Evolutionary conservation across 2,113 vertebrate species (phyloP).

Genomic region (Physeter macrocephalus): DNA sequence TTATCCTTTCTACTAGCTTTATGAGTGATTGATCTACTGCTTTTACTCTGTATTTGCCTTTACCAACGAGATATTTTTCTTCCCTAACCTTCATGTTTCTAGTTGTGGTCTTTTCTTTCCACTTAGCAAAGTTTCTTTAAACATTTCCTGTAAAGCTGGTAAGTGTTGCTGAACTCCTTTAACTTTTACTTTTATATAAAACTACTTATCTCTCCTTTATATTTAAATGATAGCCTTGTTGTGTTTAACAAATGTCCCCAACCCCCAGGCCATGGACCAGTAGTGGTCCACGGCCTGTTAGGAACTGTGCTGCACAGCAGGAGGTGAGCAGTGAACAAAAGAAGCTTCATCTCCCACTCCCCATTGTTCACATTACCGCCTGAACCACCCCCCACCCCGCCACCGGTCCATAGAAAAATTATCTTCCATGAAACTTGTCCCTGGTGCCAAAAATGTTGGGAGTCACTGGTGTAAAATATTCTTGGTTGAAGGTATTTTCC

Average conservation of each 20-base stretch:
- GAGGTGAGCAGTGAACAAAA: too few species aligned
- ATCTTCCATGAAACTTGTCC: too few species aligned
- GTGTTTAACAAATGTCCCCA: too few species aligned
- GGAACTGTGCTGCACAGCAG: too few species aligned
- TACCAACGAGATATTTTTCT: background rate
- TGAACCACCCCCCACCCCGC: too few species aligned
- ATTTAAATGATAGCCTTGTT: background rate
- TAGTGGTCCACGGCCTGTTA: too few species aligned
- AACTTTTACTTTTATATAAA: background rate
- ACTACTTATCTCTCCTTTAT: background rate
- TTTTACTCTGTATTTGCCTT: background rate
- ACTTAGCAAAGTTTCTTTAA: background rate
- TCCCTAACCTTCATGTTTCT: background rate
- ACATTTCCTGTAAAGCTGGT: background rate
- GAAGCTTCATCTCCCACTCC: too few species aligned
- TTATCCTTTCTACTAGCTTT: background rate
- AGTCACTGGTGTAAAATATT: background rate
- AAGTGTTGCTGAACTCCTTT: background rate
- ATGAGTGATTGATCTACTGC: background rate
- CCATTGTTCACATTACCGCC: too few species aligned
- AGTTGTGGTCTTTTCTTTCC: background rate
- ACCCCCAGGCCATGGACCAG: too few species aligned
- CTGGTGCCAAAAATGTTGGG: too few species aligned
- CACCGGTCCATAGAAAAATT: too few species aligned
- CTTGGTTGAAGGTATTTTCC: background rate